Percentiles rank a stretch among this genome's conserved stretches.
phyloP scores from a whole-genome alignment of 30 jellyfish, hydroid and myxozoan species.

The Aurelia coerulea region DNA sequence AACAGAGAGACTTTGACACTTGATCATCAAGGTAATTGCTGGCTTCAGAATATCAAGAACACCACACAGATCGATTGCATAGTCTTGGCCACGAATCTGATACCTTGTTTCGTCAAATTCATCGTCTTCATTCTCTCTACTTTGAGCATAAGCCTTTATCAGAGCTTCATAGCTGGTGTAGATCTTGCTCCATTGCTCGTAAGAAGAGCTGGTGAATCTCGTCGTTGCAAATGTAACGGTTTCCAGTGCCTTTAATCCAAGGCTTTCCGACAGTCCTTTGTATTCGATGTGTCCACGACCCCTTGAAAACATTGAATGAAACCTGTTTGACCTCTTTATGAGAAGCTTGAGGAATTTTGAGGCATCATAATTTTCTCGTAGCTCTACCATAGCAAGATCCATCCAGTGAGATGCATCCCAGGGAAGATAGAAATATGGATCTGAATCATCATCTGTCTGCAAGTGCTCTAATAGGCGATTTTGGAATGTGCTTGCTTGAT shows the following conservation, averaged over 20 bases:
- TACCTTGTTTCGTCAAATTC: slow-evolving; percentile 28
- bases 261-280: slow-evolving; percentile 32
- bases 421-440: slow-evolving; percentile 3
- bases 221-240: slow-evolving; percentile 42
- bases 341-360: slow-evolving; percentile 15
- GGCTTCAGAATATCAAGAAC: slow-evolving; percentile 7
- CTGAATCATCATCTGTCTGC: background rate
- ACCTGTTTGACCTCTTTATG: slow-evolving; percentile 9
- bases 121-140: slow-evolving; percentile 8
- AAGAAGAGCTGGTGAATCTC: slow-evolving; percentile 24
- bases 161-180: slow-evolving; percentile 14
- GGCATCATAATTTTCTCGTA: background rate
- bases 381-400: slow-evolving; percentile 35
- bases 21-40: slow-evolving; percentile 27
- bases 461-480: background rate
- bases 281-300: slow-evolving; percentile 40
- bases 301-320: slow-evolving; percentile 24
- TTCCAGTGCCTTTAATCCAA: slow-evolving; percentile 21
- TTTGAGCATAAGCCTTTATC: background rate
- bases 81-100: slow-evolving; percentile 10
- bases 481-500: too few relatives aligned
- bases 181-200: slow-evolving; percentile 15
- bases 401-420: slow-evolving; percentile 51
- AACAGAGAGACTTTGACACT: slow-evolving; percentile 12
- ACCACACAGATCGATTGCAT: background rate